Evolutionary conservation across 2,888 invertebrate species (phyloP).

Genomic region (Agrochola macilenta): DNA sequence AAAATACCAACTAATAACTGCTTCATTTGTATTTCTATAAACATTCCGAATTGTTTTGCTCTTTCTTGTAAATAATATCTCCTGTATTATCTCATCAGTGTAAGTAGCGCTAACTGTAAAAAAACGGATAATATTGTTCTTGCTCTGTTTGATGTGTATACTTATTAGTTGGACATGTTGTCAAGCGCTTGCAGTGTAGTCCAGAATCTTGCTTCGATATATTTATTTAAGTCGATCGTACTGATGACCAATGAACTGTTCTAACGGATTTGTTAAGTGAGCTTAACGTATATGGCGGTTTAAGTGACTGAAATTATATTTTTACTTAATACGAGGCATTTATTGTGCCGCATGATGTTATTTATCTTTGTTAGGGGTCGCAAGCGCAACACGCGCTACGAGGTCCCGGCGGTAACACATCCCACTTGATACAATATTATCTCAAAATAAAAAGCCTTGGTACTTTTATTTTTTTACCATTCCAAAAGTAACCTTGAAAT

Average conservation of each 20-base stretch:
- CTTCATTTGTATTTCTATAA: not conserved
- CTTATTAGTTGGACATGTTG: constrained; percentile 23
- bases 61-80: not conserved
- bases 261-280: constrained; percentile 50
- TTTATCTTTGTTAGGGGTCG: constrained; percentile 25
- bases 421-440: constrained; percentile 12
- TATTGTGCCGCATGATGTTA: constrained; percentile 51
- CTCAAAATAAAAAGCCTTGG: not conserved
- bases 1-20: too few species aligned
- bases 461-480: constrained; percentile 63
- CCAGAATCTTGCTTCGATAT: constrained; percentile 39
- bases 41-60: constrained; percentile 40
- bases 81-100: not conserved
- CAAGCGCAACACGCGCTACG: constrained; percentile 9
- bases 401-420: constrained; percentile 4
- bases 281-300: constrained; percentile 47
- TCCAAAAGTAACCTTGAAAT: constrained; percentile 66
- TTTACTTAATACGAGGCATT: constrained; percentile 58
- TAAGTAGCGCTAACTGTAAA: not conserved
- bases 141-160: too few species aligned
- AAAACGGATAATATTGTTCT: too few species aligned
- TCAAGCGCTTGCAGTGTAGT: constrained; percentile 48
- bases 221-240: constrained; percentile 51
- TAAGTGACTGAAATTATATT: constrained; percentile 66
- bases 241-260: constrained; percentile 52